Base-by-base conservation (phyloP, 2,888 invertebrate genomes). In the Clistopyga incitator region DNA sequence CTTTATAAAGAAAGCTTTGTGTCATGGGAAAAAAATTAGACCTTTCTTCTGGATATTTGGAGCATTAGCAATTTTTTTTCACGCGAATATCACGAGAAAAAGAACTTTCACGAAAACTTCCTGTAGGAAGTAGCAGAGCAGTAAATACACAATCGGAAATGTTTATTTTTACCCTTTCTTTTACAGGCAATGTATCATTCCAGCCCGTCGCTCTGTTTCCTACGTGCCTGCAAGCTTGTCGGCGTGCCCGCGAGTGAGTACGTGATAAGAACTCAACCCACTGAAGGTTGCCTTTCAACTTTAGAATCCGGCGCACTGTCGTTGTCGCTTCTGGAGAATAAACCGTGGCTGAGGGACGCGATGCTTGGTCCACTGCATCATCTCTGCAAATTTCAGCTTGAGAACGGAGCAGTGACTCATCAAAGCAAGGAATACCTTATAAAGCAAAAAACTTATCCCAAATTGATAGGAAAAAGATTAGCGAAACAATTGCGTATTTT, bases 201-300 rank as follows among this genome's bases (percentile, higher is more conserved):
- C 84, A 98, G 97, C 92, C 95, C 96, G 15, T 94, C 95, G 82
- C 94, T 98, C 70, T 97, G 97, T 88, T 94, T 94, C 75, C 93
- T 98, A 81, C 96, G 94, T 89, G 97, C 98, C 94, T 97, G 98
- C 0, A 98, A 98, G 93, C 94, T 98, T 70, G 94, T 97, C 59
- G 95, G 95, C 13, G 95, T 95, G 72, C 95, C 95, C 83, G 95
- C 95, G 54, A 98, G 98, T 92, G 96, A 97, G 92, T 99, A 98
- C 92, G 97, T 98, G 77, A 98, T 99, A 88, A 95, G 98, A 86
- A 98, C 98, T 4, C 98, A 99, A 91, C 98, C 98, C 2, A 97
- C 97, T 4, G 98, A 98, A 92, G 97, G 97, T 34, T 98, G 98
- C 90, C 94, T 99, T 18, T 98, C 98, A 78, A 99, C 98, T 0